Evolutionary conservation across 2,888 invertebrate species (phyloP).

Genomic region (Scaptomyza reducta): DNA sequence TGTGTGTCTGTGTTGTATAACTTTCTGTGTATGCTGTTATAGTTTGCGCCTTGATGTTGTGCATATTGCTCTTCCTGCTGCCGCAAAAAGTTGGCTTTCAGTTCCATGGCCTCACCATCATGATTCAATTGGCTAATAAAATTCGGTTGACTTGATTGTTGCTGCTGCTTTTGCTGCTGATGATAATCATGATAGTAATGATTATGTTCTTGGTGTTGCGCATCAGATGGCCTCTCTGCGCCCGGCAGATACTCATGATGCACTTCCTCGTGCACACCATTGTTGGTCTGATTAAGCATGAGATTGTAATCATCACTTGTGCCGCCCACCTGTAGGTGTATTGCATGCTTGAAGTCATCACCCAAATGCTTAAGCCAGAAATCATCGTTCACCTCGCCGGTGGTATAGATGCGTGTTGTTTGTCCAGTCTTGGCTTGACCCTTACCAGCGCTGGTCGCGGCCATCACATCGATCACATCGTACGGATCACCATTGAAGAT

Average conservation of each 20-base stretch:
- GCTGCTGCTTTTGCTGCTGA: not conserved
- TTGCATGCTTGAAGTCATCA: constrained; percentile 80
- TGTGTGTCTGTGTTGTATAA: constrained; percentile 12
- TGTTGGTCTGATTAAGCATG: constrained; percentile 59
- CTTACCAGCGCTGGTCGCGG: constrained; percentile 40
- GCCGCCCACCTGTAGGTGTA: constrained; percentile 75
- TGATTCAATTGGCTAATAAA: constrained; percentile 28
- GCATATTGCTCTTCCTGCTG: constrained; percentile 29
- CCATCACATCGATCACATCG: constrained; percentile 70
- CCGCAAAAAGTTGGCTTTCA: constrained; percentile 43
- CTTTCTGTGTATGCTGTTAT: constrained; percentile 10
- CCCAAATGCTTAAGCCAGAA: constrained; percentile 82
- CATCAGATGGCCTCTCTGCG: constrained; percentile 50
- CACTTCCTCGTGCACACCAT: constrained; percentile 66
- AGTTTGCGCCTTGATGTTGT: not conserved
- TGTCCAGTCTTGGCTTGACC: constrained; percentile 60
- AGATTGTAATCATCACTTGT: constrained; percentile 66
- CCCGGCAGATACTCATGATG: constrained; percentile 67
- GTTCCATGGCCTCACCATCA: constrained; percentile 39
- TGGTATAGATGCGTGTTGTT: constrained; percentile 75
- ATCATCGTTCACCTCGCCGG: constrained; percentile 72
- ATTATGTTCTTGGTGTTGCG: constrained; percentile 8
- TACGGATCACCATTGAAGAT: constrained; percentile 29
- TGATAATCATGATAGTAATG: constrained; percentile 2
- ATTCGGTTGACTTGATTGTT: not conserved